phyloP scores from a whole-genome alignment of 2,113 vertebrate species.

The Pyxicephalus adspersus region DNA sequence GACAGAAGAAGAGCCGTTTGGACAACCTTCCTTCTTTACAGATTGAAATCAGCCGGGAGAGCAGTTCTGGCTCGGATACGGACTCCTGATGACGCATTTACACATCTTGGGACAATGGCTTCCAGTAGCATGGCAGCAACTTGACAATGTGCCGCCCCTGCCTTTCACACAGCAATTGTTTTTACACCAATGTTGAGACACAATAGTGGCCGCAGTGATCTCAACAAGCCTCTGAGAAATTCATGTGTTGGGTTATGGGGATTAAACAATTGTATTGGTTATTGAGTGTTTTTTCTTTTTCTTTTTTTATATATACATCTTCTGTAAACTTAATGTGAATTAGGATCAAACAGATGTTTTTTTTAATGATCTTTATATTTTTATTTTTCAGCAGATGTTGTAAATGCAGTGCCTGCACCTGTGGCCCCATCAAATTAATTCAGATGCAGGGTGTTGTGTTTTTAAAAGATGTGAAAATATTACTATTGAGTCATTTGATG shows the following conservation, averaged over 20 bases:
- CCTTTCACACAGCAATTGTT: conserved; percentile 49
- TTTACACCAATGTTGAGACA: conserved; percentile 36
- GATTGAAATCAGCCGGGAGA: conserved; percentile 97
- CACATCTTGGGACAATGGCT: conserved; percentile 54
- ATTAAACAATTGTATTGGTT: conserved; percentile 39
- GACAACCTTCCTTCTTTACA: conserved; percentile 95
- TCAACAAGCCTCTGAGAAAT: conserved; percentile 27
- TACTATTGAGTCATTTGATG: too few relatives aligned
- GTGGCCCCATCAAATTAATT: too few relatives aligned
- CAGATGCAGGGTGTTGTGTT: too few relatives aligned
- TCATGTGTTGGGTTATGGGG: background rate
- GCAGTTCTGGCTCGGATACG: conserved; percentile 90
- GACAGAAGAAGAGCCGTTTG: conserved; percentile 92
- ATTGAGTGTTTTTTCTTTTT: conserved; percentile 22
- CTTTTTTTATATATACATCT: background rate
- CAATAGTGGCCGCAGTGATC: conserved; percentile 44
- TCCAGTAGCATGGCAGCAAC: conserved; percentile 68
- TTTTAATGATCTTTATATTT: background rate
- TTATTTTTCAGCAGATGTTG: background rate
- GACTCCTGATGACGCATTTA: conserved; percentile 81
- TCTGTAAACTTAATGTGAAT: conserved; percentile 4
- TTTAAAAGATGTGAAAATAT: too few relatives aligned
- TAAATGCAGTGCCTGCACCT: background rate
- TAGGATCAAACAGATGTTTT: background rate
- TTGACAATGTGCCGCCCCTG: conserved; percentile 50